Evolutionary conservation across 2,888 invertebrate species (phyloP), one percentile per base, ranked within the genome.

Genomic region (Drosophila paranaensis): DNA sequence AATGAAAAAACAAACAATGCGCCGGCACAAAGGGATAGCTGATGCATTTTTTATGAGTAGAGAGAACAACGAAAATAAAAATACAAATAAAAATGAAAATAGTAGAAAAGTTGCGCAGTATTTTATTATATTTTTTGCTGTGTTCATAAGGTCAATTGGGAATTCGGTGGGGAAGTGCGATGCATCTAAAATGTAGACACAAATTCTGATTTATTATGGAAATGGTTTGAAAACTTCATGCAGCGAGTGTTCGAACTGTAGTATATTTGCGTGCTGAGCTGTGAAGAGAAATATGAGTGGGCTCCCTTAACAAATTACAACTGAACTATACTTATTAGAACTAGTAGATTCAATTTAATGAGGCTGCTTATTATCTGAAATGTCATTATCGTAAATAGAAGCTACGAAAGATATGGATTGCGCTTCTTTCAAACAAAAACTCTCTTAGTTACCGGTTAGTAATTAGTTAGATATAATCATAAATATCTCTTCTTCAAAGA

Each of bases 21-120:
- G 33, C 46, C 57, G 51, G 62, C 68, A 82, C 65, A 70, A 68
- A 70, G 65, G 62, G 66, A 82, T 64, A 62, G 51, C 63, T 68
- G 63, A 65, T 79, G 70, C 64, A 82, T 74, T 79, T 79, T 79
- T 78, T 63, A 82, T 68, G 50, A 51, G 48, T 30, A 27, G 13
- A 60, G 45, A 60, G 46, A 57, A 64, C 16, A 45, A 25, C 27
- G 39, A 60, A 50, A 37, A 55, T n/a, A 46, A 60, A 50, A 37
- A 55, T n/a, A 46, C 37, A 40, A 54, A 42, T 35, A 56, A 30
- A 45, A 35, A 50, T 6, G 16, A 20, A 50, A 51, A 25, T 30
- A 30, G 13, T 40, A 30, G 51, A 20, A 75, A 65, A 71, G 57
- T 75, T 71, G 64, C 71, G 75, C 58, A 76, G 71, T 30, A 56